Base-by-base conservation (phyloP, 53 echinoderm and acorn worm genomes). In the Echinarachnius parma region DNA sequence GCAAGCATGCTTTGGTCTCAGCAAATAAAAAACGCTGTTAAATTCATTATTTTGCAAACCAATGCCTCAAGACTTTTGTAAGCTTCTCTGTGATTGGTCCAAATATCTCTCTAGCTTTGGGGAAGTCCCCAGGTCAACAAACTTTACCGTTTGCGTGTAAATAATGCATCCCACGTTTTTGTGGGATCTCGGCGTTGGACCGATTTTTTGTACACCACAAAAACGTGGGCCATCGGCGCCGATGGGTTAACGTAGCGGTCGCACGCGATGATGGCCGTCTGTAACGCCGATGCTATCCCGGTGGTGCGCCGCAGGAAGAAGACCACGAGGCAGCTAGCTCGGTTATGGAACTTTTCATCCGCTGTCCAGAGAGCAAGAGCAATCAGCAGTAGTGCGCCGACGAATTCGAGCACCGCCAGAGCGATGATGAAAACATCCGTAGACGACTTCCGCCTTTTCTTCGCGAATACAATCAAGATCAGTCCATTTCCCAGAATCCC, bases 341-440 rank as follows among this genome's bases (percentile, higher is more conserved):
- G 20, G 14, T 14, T 4, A 23, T 62, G 62, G 13, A 35, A 39
- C 0, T n/a, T 34, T 35, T 22, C 44, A 35, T 39, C 39, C 4
- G 34, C 37, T 14, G 21, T 37, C 62, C 62, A 62, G 9, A 39
- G 23, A 5, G 39, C 37, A 25, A 62, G 21, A 14, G 36, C 37
- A 9, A 37, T 62, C 35, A 62, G 23, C 2, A 62, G 39, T 0
- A 62, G 24, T 1, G 10, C 34, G 23, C 10, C 21, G 1, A 24
- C 37, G 3, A 62, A 11, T 16, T 62, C 62, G 14, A 35, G 34
- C 44, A 15, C 44, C 25, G 62, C 62, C 62, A 62, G 23, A 37
- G 62, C 62, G 4, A 42, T 5, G n/a, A 62, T 62, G 27, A 62
- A 62, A 4, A 62, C 13, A 37, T 62, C 62, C 13, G 62, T 62